Conservation (phyloP, 2,113 vertebrate genomes). For the Psilopsiagon aymara region DNA sequence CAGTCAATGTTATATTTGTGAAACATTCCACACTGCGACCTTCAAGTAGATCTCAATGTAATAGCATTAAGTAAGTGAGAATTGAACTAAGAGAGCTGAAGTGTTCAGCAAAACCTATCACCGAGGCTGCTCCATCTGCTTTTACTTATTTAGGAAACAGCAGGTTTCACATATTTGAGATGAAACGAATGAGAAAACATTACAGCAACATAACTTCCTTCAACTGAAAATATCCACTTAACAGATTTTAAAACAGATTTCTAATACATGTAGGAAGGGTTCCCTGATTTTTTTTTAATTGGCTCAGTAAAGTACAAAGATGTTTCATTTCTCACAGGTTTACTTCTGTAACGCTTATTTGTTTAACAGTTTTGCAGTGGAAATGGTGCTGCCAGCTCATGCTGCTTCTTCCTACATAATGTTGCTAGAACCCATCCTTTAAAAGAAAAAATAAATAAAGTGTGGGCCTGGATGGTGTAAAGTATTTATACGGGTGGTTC, state of each 20-base stretch:
- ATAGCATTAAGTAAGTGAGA: conserved; percentile 64
- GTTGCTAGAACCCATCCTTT: neutral
- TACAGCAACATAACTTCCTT: conserved; percentile 69
- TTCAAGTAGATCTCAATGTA: conserved; percentile 45
- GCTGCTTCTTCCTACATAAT: conserved; percentile 11
- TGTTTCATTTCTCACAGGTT: conserved; percentile 71
- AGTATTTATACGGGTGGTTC: neutral
- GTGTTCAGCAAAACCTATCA: conserved; percentile 66
- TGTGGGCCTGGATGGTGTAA: rapidly evolving
- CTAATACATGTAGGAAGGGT: conserved; percentile 73
- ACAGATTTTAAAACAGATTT: conserved; percentile 78
- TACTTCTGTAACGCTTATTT: conserved; percentile 70
- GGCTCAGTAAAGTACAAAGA: conserved; percentile 70
- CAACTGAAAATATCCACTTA: conserved; percentile 70
- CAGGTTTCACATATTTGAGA: conserved; percentile 77
- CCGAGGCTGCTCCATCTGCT: conserved; percentile 70
- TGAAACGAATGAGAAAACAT: conserved; percentile 74
- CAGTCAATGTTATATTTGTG: neutral
- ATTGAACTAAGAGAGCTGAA: conserved; percentile 50
- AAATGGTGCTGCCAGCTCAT: conserved; percentile 36
- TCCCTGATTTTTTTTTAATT: conserved; percentile 69
- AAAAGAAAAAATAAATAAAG: neutral
- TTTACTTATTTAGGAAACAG: conserved; percentile 76
- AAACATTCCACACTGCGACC: neutral
- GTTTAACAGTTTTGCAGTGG: conserved; percentile 59